phyloP scores from a whole-genome alignment of 2,888 invertebrate species.

The Rhaphigaster nebulosa region DNA sequence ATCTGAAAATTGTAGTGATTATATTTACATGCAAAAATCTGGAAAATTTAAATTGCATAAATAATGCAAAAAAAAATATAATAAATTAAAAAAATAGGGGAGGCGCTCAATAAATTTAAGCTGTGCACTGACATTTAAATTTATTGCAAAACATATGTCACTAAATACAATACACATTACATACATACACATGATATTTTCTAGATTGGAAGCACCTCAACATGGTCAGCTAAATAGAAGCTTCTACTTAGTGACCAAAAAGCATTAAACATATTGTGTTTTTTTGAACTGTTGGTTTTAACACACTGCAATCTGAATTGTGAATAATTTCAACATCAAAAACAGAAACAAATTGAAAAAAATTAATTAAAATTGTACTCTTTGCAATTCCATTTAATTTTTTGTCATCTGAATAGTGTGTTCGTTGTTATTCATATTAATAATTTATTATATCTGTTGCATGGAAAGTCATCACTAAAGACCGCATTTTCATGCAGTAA shows the following conservation, averaged over 20 bases:
- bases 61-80: neutral
- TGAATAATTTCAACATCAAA: neutral
- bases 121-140: slow-evolving; percentile 52
- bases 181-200: slow-evolving; percentile 58
- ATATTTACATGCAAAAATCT: neutral
- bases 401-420: neutral
- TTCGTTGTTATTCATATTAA: neutral
- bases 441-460: neutral
- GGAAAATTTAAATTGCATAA: neutral
- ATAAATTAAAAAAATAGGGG: neutral
- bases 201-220: slow-evolving; percentile 61
- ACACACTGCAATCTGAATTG: neutral
- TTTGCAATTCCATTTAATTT: neutral
- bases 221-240: slow-evolving; percentile 58
- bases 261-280: slow-evolving; percentile 21
- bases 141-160: slow-evolving; percentile 60
- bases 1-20: neutral
- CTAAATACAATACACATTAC: slow-evolving; percentile 61
- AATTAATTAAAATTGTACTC: neutral
- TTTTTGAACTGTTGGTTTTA: neutral
- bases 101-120: neutral
- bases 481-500: too few species aligned
- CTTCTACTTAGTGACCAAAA: slow-evolving; percentile 58
- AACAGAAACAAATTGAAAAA: neutral
- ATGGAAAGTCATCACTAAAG: too few species aligned